Base-by-base conservation (phyloP, 2,797 vertebrate species). In the Hemibagrus guttatus region DNA sequence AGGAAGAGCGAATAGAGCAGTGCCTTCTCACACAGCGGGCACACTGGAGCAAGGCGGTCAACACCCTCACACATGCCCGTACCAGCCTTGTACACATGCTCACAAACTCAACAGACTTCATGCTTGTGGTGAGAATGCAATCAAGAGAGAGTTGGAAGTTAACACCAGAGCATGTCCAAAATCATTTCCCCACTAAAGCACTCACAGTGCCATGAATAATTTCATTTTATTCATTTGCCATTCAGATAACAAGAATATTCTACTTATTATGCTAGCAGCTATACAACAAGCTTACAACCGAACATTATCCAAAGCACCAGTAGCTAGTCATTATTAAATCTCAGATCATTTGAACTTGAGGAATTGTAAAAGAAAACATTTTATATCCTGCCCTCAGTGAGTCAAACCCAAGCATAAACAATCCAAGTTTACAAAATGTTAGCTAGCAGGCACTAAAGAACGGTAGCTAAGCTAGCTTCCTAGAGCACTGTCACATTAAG, bases 1-100 rank as follows among this genome's bases (percentile, higher is more conserved):
- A 99, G 92, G 97, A 98, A 92, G 98, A 99, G 92, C 92, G 96
- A 2, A 96, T 94, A 1, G 97, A 98, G 89, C 97, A 99, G 94
- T 97, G 97, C 75, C 96, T 99, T 91, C 95, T 99, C 86, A 99
- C 97, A 0, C 98, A 99, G 93, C 93, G 83, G 61, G 96, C 92
- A 35, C 97, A 98, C 94, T 99, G 98, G 98, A 92, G 89, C 0
- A 95, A 98, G 85, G 95, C 97, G 0, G 68, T 97, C 89, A 90
- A 91, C 75, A 96, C 94, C 75, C 96, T 99, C 26, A 89, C 94
- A 2, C 89, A 93, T 64, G 96, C 97, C n/a, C 96, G 97, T 54
- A 94, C 94, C 35, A 90, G 93, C 88, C 92, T 99, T 91, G 97
- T 98, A 93, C 95, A 95, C 90, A 91, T 91, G 68, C 96, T 99